phyloP scores from a whole-genome alignment of 2,888 invertebrate species.

The Pandemis cinnamomeana region DNA sequence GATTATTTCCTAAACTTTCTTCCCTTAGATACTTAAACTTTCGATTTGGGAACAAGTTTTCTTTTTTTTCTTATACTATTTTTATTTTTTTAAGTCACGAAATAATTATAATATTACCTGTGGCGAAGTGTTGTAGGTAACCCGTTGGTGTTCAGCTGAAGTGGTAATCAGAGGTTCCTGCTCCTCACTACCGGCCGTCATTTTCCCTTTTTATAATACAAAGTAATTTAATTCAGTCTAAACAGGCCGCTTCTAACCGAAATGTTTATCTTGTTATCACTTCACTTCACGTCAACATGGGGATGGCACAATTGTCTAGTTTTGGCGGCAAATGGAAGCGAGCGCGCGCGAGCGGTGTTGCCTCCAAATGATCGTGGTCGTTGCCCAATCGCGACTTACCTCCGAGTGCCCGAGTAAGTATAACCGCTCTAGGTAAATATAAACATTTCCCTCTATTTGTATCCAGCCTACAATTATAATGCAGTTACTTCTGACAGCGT shows the following conservation, averaged over 20 bases:
- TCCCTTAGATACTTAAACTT: neutral
- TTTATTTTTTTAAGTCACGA: neutral
- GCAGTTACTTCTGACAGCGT: constrained; percentile 9
- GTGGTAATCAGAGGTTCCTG: constrained; percentile 79
- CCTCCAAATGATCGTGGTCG: constrained; percentile 44
- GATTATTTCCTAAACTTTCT: neutral
- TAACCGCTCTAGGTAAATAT: constrained; percentile 24
- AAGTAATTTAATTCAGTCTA: constrained; percentile 1
- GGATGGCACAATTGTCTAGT: constrained; percentile 43
- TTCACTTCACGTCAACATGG: constrained; percentile 43
- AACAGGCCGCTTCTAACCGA: constrained; percentile 1
- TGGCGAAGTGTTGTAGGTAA: constrained; percentile 70
- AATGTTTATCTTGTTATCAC: constrained; percentile 32
- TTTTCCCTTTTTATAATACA: constrained; percentile 51
- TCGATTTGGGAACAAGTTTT: neutral
- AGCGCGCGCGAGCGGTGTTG: constrained; percentile 48
- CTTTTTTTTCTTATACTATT: too few relatives aligned
- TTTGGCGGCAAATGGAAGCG: constrained; percentile 41
- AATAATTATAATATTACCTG: constrained; percentile 55
- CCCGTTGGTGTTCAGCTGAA: constrained; percentile 76
- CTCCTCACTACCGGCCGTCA: constrained; percentile 79
- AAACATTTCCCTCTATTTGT: constrained; percentile 32
- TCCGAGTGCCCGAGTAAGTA: constrained; percentile 4
- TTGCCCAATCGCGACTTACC: constrained; percentile 24
- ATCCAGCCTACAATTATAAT: constrained; percentile 12